Evolutionary conservation across 2,797 vertebrate genomes (phyloP).

Genomic region (Rousettus madagascariensis): DNA sequence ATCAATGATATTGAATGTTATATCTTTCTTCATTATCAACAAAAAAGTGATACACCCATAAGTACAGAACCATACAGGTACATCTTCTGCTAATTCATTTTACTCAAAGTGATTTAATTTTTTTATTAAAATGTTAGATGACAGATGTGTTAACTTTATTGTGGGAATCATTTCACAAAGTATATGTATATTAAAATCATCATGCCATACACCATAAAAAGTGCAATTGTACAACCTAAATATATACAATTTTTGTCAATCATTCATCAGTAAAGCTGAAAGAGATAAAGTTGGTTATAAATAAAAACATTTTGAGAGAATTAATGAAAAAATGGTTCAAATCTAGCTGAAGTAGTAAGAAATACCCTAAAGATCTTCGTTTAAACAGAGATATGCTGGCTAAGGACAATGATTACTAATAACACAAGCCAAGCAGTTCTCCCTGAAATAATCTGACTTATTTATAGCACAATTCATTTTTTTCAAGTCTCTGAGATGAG

Average conservation of each 20-base stretch:
- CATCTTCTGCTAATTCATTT: background rate
- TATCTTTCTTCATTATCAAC: background rate
- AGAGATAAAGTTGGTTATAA: background rate
- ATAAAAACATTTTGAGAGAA: background rate
- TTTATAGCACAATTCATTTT: background rate
- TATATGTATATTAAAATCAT: background rate
- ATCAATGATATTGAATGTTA: background rate
- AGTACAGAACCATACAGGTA: background rate
- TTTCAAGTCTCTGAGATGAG: background rate
- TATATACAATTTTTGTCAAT: background rate
- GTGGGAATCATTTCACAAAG: background rate
- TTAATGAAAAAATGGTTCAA: background rate
- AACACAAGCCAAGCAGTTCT: background rate
- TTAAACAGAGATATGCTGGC: background rate
- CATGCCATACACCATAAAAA: background rate
- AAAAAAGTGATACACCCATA: background rate
- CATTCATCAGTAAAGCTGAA: background rate
- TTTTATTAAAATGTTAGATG: background rate
- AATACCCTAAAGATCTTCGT: background rate
- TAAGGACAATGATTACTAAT: background rate
- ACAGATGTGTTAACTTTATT: background rate
- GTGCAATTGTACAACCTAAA: background rate
- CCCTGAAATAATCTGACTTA: background rate
- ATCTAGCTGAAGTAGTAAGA: background rate
- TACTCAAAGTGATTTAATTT: background rate